phyloP scores from a whole-genome alignment of 2,888 invertebrate genomes.

The Lycia hirtaria region DNA sequence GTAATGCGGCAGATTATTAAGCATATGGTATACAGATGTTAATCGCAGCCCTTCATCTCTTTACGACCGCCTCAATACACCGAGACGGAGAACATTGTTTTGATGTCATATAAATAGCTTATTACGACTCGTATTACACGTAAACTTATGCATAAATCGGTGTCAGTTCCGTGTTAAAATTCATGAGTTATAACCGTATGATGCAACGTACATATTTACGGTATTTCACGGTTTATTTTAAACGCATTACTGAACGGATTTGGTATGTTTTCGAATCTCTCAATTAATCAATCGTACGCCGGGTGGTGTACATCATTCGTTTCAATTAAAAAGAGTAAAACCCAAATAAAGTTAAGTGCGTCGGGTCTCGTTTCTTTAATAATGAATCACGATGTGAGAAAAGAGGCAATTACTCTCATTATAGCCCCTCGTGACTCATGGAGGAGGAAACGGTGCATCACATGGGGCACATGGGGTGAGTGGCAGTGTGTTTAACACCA shows the following conservation, averaged over 20 bases:
- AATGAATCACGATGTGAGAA: slow-evolving; percentile 83
- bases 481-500: slow-evolving; percentile 39
- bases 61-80: slow-evolving; percentile 61
- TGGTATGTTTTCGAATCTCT: slow-evolving; percentile 52
- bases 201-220: slow-evolving; percentile 35
- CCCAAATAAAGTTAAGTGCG: slow-evolving; percentile 67
- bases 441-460: slow-evolving; percentile 58
- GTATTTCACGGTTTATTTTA: slow-evolving; percentile 44
- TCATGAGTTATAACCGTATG: slow-evolving; percentile 45
- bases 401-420: slow-evolving; percentile 80
- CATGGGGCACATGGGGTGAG: slow-evolving; percentile 46
- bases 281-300: slow-evolving; percentile 59
- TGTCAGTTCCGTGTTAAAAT: slow-evolving; percentile 71
- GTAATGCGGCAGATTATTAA: slow-evolving; percentile 55
- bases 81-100: slow-evolving; percentile 62
- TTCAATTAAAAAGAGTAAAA: slow-evolving; percentile 74
- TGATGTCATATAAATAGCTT: slow-evolving; percentile 72
- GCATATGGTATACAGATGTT: slow-evolving; percentile 70
- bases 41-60: slow-evolving; percentile 63
- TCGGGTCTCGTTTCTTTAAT: slow-evolving; percentile 62
- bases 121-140: slow-evolving; percentile 60
- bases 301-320: slow-evolving; percentile 53
- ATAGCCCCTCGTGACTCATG: slow-evolving; percentile 69
- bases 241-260: slow-evolving; percentile 39
- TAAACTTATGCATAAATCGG: slow-evolving; percentile 56